These are phyloP conservation scores for Lithobates sylvaticus DNA, from an alignment of 2,797 vertebrate species.

Conservation along the genomic window DNA sequence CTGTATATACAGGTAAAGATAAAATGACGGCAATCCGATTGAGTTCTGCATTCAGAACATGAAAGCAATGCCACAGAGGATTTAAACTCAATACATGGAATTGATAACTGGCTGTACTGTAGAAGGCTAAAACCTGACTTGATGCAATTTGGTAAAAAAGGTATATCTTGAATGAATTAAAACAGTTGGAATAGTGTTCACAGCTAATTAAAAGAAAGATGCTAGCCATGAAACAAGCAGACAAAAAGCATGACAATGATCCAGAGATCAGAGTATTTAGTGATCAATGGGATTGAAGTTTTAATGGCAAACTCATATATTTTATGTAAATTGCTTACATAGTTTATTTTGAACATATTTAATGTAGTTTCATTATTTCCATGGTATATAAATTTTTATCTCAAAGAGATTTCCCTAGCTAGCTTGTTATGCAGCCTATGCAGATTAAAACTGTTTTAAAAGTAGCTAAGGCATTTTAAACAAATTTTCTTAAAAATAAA, in stretches of 20 bases:
- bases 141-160: slow-evolving; percentile 38
- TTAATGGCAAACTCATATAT: background rate
- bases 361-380: background rate
- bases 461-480: background rate
- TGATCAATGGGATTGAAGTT: slow-evolving; percentile 36
- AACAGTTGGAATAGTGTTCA: slow-evolving; percentile 34
- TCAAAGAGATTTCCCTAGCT: background rate
- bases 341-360: background rate
- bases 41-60: background rate
- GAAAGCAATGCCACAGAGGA: slow-evolving; percentile 8
- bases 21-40: no score
- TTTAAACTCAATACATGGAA: slow-evolving; percentile 31
- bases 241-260: slow-evolving; percentile 42
- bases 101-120: slow-evolving; percentile 29
- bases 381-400: background rate
- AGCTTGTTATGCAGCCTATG: background rate
- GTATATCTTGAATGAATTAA: slow-evolving; percentile 45
- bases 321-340: slow-evolving; percentile 31
- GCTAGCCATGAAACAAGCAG: slow-evolving; percentile 33
- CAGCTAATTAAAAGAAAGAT: slow-evolving; percentile 36
- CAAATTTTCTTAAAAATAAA: background rate
- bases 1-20: no score
- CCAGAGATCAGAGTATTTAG: slow-evolving; percentile 41
- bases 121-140: slow-evolving; percentile 30
- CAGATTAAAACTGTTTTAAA: background rate